These are phyloP conservation scores for Conger conger DNA, from an alignment of 2,113 vertebrate species.

Conservation along the genomic window DNA sequence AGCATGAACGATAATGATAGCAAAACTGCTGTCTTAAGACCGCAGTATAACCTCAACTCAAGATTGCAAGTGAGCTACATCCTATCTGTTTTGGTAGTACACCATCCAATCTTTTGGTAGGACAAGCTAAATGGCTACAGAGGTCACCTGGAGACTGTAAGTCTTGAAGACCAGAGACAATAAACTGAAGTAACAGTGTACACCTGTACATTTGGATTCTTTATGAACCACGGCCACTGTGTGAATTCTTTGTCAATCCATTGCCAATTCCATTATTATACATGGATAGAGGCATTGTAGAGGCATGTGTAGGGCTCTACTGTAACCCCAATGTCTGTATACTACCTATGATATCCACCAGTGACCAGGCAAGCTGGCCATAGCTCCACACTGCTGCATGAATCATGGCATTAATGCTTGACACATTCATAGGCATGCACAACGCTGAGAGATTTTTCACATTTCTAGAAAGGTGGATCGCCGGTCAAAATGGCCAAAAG, in stretches of 20 bases:
- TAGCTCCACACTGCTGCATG: background rate
- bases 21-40: background rate
- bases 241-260: no score
- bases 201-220: background rate
- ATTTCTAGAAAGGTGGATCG: no score
- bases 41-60: background rate
- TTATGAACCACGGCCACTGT: background rate
- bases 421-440: background rate
- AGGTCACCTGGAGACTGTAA: background rate
- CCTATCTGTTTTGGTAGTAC: no score
- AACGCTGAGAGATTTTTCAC: no score
- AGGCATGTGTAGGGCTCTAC: background rate
- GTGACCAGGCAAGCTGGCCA: background rate
- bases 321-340: background rate
- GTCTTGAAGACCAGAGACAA: background rate
- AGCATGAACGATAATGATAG: background rate
- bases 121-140: background rate
- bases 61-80: background rate
- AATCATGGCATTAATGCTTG: background rate
- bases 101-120: no score
- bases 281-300: background rate
- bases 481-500: background rate
- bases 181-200: background rate
- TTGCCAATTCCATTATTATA: background rate
- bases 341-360: background rate